Evolutionary conservation across 2,888 invertebrate species (phyloP).

Genomic region (Callyntrura sp.): DNA sequence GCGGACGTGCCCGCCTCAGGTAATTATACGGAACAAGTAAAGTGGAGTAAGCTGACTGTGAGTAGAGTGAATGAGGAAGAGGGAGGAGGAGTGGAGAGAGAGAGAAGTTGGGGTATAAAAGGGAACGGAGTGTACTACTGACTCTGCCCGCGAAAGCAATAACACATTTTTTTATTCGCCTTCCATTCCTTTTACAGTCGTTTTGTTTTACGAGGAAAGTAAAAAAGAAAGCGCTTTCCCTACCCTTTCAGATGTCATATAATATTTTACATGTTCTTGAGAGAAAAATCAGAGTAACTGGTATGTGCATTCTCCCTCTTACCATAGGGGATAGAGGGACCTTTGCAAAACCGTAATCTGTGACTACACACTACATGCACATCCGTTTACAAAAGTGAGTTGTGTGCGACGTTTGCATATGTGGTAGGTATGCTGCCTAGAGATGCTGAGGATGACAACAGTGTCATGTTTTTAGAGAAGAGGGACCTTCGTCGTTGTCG

Average conservation of each 20-base stretch:
- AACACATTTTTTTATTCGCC: background rate
- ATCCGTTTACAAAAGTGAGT: background rate
- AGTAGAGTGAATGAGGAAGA: background rate
- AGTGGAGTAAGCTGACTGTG: background rate
- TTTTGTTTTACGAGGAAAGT: conserved; percentile 33
- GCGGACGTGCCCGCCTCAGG: conserved; percentile 14
- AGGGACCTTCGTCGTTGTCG: background rate
- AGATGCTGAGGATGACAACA: conserved; percentile 7
- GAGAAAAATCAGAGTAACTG: conserved; percentile 4
- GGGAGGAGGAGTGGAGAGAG: background rate
- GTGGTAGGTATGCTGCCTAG: background rate
- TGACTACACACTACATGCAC: background rate
- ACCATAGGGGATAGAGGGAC: background rate
- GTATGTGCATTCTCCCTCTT: background rate
- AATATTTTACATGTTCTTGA: background rate
- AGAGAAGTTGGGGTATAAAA: background rate
- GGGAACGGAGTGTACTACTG: too few relatives aligned
- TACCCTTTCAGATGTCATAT: background rate
- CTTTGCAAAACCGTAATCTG: background rate
- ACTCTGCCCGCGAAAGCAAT: conserved; percentile 1
- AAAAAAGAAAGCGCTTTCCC: conserved; percentile 1
- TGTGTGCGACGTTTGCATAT: background rate
- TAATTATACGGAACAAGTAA: conserved; percentile 21
- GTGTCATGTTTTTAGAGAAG: conserved; percentile 33
- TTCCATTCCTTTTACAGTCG: conserved; percentile 20